Percentiles rank a stretch among this genome's conserved stretches.
Conservation (phyloP, 2,888 invertebrate genomes). For the Archips xylosteana region DNA sequence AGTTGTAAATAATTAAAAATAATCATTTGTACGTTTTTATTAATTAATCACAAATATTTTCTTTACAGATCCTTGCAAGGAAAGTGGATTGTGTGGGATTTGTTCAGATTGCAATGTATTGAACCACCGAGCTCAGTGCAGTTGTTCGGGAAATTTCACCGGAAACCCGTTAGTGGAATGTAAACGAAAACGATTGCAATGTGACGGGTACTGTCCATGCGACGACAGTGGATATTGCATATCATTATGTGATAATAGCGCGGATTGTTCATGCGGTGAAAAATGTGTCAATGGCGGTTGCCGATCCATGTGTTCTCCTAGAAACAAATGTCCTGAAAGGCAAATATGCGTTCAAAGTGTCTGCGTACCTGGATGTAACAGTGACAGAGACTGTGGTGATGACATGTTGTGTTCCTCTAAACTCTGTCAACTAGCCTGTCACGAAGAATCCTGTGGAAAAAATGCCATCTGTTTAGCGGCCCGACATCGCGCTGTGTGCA, state of each 20-base stretch:
- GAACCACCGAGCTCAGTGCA: constrained; percentile 94
- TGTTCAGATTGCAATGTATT: constrained; percentile 94
- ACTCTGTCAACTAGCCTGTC: constrained; percentile 90
- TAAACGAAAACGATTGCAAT: constrained; percentile 88
- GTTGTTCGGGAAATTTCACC: constrained; percentile 91
- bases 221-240: constrained; percentile 93
- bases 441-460: constrained; percentile 90
- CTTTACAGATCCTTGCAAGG: constrained; percentile 90
- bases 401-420: constrained; percentile 89
- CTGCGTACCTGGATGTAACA: constrained; percentile 92
- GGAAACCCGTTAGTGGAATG: constrained; percentile 94
- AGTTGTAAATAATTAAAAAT: not conserved
- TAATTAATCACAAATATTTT: constrained; percentile 14
- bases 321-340: constrained; percentile 90
- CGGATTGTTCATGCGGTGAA: constrained; percentile 93
- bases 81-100: constrained; percentile 90
- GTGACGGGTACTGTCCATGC: constrained; percentile 92
- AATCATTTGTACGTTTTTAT: not conserved
- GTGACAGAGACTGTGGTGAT: constrained; percentile 91
- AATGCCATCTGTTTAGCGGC: constrained; percentile 92
- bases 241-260: constrained; percentile 87
- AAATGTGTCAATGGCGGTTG: constrained; percentile 91
- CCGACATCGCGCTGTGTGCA: constrained; percentile 93
- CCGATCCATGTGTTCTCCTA: constrained; percentile 88
- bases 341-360: constrained; percentile 90